Percentiles rank a stretch among this genome's conserved stretches.
Conservation (phyloP, 2,888 invertebrate genomes). For the Ctena decussata region DNA sequence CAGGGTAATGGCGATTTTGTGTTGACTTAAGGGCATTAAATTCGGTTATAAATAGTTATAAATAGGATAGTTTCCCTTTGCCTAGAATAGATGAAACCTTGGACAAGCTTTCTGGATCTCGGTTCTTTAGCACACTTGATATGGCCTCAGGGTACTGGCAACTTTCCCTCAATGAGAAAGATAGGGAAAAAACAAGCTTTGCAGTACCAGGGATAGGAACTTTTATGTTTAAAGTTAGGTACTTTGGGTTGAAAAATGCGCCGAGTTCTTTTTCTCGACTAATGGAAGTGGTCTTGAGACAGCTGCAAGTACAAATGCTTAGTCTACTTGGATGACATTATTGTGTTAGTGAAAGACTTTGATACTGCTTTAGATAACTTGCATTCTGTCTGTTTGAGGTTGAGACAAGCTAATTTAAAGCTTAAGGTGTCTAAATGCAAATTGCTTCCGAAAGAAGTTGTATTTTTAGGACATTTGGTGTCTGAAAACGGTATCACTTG, state of each 20-base stretch:
- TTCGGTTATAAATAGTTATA: neutral
- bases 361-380: neutral
- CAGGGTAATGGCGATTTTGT: slow-evolving; percentile 11
- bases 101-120: neutral
- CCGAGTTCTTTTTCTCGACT: slow-evolving; percentile 11
- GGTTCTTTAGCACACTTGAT: slow-evolving; percentile 12
- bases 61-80: neutral
- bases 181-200: neutral
- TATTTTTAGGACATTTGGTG: slow-evolving; percentile 21
- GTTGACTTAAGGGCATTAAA: slow-evolving; percentile 17
- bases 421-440: slow-evolving; percentile 22
- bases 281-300: slow-evolving; percentile 4
- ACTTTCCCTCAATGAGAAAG: neutral
- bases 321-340: slow-evolving; percentile 10
- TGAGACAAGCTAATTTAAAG: slow-evolving; percentile 23
- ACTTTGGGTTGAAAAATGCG: slow-evolving; percentile 22
- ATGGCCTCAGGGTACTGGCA: slow-evolving; percentile 26
- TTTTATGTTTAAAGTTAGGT: slow-evolving; percentile 30
- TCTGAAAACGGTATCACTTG: neutral
- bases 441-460: neutral
- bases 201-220: slow-evolving; percentile 1
- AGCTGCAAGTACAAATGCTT: slow-evolving; percentile 8
- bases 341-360: neutral
- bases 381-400: neutral
- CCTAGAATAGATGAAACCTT: neutral